Evolutionary conservation across 2,888 invertebrate genomes (phyloP), one percentile per base, ranked within the genome.

Genomic region (Zygaena filipendulae): DNA sequence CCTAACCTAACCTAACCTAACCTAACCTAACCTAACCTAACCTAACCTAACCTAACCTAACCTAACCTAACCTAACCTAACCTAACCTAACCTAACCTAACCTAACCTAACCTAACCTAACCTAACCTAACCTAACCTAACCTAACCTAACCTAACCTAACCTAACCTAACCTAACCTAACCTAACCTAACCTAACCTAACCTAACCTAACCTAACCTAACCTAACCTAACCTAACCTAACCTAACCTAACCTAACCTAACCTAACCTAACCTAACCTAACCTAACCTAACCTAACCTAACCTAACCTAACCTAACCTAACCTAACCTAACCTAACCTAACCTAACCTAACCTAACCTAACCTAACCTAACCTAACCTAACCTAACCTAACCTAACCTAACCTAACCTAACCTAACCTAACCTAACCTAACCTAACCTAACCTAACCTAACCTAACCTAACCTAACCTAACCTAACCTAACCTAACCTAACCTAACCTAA

Each of bases 1-100:
- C 34, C 34, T 35, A 35, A 35, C 35, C 27, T 27, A 29, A 35
- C 32, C 35, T 35, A 32, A 35, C 35, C 35, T 35, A 35, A 35
- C 35, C 30, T 32, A 33, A 33, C 35, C 35, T 32, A 32, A 35
- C 32, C 35, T 35, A 36, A 36, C 36, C 32, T 30, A 36, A 32
- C 32, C 32, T 30, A 30, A 36, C 27, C 32, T 32, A 32, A 36
- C 32, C 32, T 30, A 36, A 36, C 36, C 29, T 33, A 33, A 37
- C 33, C 36, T 33, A 37, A 37, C 36, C 33, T 33, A 33, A 33
- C 36, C 33, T 30, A 19, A 22, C 23, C 23, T 24, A 9, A 18
- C 23, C 16, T 19, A 25, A 19, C 16, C 13, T 27, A 10, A 3
- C 13, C 20, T 16, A 29, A 31, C 34, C 35, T 35, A 31, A 31